Conservation (phyloP, 1,140 invertebrate species). For the Caenorhabditis remanei region DNA sequence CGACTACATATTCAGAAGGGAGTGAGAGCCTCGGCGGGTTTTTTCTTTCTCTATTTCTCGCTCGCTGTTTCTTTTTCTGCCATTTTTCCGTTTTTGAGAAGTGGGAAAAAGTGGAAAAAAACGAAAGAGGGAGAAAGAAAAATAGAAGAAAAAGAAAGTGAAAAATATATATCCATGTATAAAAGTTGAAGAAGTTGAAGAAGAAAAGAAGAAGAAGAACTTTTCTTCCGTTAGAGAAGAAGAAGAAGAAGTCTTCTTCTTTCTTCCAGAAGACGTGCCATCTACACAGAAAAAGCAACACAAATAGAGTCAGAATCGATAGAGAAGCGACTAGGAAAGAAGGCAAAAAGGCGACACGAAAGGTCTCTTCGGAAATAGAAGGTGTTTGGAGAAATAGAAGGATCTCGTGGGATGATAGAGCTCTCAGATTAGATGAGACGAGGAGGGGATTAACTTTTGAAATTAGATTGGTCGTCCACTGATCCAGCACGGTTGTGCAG, state of each 20-base stretch:
- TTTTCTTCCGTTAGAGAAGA: not conserved
- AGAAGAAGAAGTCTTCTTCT: conserved; percentile 2
- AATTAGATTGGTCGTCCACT: no score
- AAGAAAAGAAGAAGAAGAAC: not conserved
- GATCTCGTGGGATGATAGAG: no score
- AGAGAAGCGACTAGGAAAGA: not conserved
- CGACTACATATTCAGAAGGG: conserved; percentile 41
- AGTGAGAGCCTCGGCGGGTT: not conserved
- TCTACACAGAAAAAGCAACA: not conserved
- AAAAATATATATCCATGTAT: conserved; percentile 1
- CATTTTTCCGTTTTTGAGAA: not conserved
- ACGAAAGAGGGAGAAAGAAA: not conserved
- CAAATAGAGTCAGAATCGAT: not conserved
- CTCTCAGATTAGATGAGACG: no score
- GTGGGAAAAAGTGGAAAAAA: not conserved
- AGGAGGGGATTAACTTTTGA: no score
- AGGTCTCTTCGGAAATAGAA: no score
- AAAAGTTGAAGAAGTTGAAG: not conserved
- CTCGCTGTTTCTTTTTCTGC: not conserved
- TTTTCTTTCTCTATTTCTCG: conserved; percentile 23
- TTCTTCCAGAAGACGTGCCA: conserved; percentile 33
- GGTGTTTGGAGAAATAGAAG: no score
- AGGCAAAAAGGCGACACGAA: not conserved
- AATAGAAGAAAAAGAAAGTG: not conserved
- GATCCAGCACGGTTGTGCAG: no score